Base-by-base conservation (phyloP, 2,888 invertebrate species). In the Mellilla xanthometata region DNA sequence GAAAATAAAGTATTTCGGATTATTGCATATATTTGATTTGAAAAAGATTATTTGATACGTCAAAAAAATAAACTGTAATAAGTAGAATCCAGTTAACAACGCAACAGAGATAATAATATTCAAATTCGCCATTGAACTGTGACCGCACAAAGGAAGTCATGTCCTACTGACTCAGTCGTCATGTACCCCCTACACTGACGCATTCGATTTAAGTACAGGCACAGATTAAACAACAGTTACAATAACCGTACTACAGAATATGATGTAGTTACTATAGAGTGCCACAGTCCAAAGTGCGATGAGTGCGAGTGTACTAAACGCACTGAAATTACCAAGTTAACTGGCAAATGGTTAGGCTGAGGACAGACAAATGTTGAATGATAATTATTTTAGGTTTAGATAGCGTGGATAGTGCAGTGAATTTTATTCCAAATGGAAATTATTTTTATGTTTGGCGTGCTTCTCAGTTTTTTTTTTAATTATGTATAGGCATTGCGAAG, bases 281-380 rank as follows among this genome's bases (percentile, higher is more conserved):
- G 7, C 8, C 24, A 7, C 8, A 27, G 36, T 32, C 10, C 32
- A 46, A 35, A 24, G 39, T 28, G 19, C 39, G 10, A 30, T 39
- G 34, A 54, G 75, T 72, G 48, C 73, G 30, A 47, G 42, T 60
- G 73, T 59, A 74, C 72, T 52, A 22, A 47, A 49, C 38, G 58
- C 50, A 60, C 60, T 55, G 22, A 26, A 10, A 5, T 39, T 24
- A 28, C 36, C 12, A 26, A 11, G 19, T 36, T 34, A 35, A 19
- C 15, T 19, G 15, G n/a, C n/a, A n/a, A n/a, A 5, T 19, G 15
- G 15, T 19, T 19, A 6, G 15, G 15, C 6, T 19, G 15, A 19
- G 15, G 15, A 19, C 15, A 19, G 15, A 19, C 15, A 19, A 19
- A 19, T 19, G n/a, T n/a, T n/a, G n/a, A n/a, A n/a, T n/a, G n/a